A percentile compares a stretch with the other conserved stretches of the same genome.
Conservation (phyloP, 2,113 vertebrate genomes). For the Perognathus longimembris region DNA sequence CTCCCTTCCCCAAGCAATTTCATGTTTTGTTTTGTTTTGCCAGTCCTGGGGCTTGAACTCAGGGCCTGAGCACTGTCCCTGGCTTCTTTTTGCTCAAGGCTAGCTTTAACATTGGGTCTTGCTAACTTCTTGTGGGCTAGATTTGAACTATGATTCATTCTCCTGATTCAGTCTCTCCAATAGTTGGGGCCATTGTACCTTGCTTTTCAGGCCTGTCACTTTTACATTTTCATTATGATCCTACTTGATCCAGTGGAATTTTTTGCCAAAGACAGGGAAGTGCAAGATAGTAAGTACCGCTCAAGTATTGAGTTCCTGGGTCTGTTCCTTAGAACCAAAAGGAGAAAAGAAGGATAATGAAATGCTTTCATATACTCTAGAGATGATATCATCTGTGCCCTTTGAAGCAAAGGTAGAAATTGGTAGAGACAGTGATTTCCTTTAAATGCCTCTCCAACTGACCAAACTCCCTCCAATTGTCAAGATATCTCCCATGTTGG, state of each 20-base stretch:
- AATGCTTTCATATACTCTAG: slow-evolving; percentile 15
- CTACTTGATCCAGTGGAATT: background rate
- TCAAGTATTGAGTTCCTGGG: background rate
- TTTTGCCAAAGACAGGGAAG: background rate
- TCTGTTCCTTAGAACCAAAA: background rate
- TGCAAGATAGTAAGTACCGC: too few relatives aligned
- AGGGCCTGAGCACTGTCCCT: too few relatives aligned
- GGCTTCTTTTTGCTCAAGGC: too few relatives aligned
- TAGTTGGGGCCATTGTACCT: too few relatives aligned
- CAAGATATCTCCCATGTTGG: background rate
- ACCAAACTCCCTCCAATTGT: background rate
- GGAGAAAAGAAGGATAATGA: background rate
- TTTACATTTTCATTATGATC: background rate
- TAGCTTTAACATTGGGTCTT: too few relatives aligned
- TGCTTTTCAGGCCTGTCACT: too few relatives aligned
- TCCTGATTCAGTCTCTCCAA: too few relatives aligned
- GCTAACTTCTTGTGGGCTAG: too few relatives aligned
- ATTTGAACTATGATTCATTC: too few relatives aligned
- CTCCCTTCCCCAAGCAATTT: too few relatives aligned
- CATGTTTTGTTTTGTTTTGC: too few relatives aligned
- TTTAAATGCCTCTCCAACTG: background rate
- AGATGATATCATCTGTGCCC: background rate
- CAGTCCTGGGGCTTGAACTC: too few relatives aligned
- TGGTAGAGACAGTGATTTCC: slow-evolving; percentile 9
- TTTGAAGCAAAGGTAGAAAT: slow-evolving; percentile 4